Base-by-base conservation (phyloP, 2,113 vertebrate genomes). In the Takifugu flavidus region DNA sequence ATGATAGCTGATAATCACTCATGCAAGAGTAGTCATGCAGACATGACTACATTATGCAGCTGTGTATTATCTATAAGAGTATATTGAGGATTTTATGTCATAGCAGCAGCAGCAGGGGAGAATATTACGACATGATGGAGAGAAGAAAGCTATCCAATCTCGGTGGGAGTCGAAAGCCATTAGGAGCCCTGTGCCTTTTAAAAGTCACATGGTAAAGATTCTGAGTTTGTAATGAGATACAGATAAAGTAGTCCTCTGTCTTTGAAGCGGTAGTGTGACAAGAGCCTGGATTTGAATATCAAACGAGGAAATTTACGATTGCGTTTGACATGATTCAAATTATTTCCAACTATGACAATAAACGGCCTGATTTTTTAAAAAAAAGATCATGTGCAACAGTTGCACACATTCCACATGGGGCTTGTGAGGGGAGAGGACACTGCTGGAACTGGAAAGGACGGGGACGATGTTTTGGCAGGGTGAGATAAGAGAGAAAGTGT, bases 181-280 rank as follows among this genome's bases (percentile, higher is more conserved):
- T 62, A 66, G 74, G 65, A 78, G 68, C 73, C 44, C 3, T 10
- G 2, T 39, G 34, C 34, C 34, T 39, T 80, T 85, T 78, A 74
- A 75, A 76, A 84, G 60, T 68, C 57, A 64, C 74, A 85, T 83
- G 77, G 72, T 82, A 66, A 75, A 82, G 72, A 86, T 82, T 87
- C 84, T 70, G 77, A 51, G 61, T 13, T 62, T 6, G 25, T 85
- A 83, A 85, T 83, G 74, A 82, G 66, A 82, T 83, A 81, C 84
- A 86, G 83, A 83, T 79, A 72, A 74, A 77, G 71, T 66, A 72
- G 79, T 79, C 63, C 58, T 78, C 74, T 82, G 74, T 49, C 70
- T 81, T 53, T 69, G 63, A 75, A 71, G 59, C 65, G 70, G 39
- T 66, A 55, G 56, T 62, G 42, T 61, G 15, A 28, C 56, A 45